These are phyloP conservation scores for Cephalopterus ornatus DNA, from an alignment of 2,113 vertebrate genomes.

Conservation along the genomic window DNA sequence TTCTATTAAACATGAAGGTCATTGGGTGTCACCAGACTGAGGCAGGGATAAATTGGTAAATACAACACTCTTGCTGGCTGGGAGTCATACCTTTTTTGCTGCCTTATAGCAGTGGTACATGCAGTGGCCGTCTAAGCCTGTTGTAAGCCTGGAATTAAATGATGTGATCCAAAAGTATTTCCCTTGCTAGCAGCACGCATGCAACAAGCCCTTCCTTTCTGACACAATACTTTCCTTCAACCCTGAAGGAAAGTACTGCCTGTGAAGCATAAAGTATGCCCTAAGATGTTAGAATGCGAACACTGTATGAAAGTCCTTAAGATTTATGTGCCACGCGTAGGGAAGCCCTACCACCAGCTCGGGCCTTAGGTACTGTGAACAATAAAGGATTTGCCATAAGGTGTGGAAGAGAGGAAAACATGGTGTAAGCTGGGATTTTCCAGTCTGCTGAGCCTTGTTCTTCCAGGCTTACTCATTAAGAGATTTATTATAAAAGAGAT, in stretches of 20 bases:
- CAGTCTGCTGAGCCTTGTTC: neutral
- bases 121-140: neutral
- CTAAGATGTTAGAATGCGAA: neutral
- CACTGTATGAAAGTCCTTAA: neutral
- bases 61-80: neutral
- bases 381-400: neutral
- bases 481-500: neutral
- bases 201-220: neutral
- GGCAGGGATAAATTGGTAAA: neutral
- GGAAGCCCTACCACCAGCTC: neutral
- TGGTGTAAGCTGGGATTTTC: neutral
- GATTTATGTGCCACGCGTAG: neutral
- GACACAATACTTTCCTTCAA: neutral
- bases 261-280: neutral
- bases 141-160: neutral
- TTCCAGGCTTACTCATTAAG: neutral
- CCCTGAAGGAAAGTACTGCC: neutral
- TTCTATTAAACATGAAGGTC: neutral
- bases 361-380: neutral
- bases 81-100: neutral
- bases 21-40: neutral
- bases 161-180: neutral
- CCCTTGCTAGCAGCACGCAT: rapidly evolving
- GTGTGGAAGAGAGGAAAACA: neutral
- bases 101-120: neutral